phyloP scores from a whole-genome alignment of 2,797 vertebrate genomes.

The Chrysocyon brachyurus region DNA sequence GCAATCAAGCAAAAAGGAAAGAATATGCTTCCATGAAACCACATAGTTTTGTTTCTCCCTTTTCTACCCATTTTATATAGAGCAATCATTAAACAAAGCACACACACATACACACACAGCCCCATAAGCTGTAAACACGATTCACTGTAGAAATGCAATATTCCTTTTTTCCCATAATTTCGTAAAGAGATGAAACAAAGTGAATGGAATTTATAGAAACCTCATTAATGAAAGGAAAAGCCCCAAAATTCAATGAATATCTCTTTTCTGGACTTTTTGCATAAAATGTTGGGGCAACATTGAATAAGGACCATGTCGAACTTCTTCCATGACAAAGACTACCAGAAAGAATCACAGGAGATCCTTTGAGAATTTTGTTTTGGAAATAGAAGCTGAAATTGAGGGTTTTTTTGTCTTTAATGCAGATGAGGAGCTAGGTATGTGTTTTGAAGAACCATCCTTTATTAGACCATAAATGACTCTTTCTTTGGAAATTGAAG shows the following conservation, averaged over 20 bases:
- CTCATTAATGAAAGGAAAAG: background rate
- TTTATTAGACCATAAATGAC: background rate
- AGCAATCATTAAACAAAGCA: background rate
- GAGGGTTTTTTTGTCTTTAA: background rate
- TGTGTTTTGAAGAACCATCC: background rate
- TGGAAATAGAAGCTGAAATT: background rate
- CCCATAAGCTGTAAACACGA: background rate
- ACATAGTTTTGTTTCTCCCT: background rate
- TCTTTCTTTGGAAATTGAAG: background rate
- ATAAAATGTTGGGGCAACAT: background rate
- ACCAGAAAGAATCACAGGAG: background rate
- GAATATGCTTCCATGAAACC: background rate
- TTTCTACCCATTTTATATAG: background rate
- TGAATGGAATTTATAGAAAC: background rate
- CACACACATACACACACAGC: accelerated
- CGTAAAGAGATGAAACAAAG: background rate
- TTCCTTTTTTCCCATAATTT: background rate
- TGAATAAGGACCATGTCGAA: background rate
- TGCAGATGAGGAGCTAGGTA: background rate
- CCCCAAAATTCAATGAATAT: background rate
- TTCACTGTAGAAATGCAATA: background rate
- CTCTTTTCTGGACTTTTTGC: background rate
- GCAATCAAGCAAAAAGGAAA: background rate
- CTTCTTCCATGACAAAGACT: conserved; percentile 23
- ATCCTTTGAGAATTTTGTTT: conserved; percentile 3